Base-by-base conservation (phyloP, 2,113 vertebrate species). In the Hylia prasina region DNA sequence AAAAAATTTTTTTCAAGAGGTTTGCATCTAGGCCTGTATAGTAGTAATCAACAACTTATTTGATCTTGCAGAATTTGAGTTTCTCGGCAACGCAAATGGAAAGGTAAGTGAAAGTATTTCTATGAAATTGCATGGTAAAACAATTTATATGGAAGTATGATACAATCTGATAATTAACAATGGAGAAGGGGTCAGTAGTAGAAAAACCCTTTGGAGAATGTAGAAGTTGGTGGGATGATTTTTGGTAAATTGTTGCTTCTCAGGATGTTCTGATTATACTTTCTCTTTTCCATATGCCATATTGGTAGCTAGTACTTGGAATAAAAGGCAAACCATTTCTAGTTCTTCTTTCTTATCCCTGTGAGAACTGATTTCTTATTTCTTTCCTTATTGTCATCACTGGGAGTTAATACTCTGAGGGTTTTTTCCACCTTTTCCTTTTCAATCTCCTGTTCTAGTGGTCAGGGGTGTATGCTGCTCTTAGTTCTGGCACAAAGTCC, bases 381-480 rank as follows among this genome's bases (percentile, higher is more conserved):
- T 45, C 28, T 76, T 6, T 5, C 16, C 16, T 51, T 73, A 28
- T 21, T 40, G 6, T 37, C 20, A 24, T 58, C 9, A 37, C 5
- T 35, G 5, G 23, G 5, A 82, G 4, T 16, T 15, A 47, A 66
- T n/a, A 60, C 33, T 61, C 17, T 13, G 13, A 30, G 0, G 0
- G 3, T 75, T 75, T 50, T 53, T 57, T 9, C 11, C 9, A 30
- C 4, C 9, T 70, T 88, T 88, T 82, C 45, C 19, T 72, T 78
- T 90, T 69, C 31, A 54, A 0, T 73, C 25, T 66, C 11, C 3
- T 57, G 1, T 47, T 85, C 21, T 65, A 48, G 8, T 65, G 10
- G 12, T 57, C 30, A 83, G 19, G 10, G 16, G 9, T 66, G 15
- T 25, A 30, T 35, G 33, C 1, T 37, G 18, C 31, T 83, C 39